These are phyloP conservation scores for Cephonodes hylas DNA, from an alignment of 2,888 invertebrate genomes.

Conservation along the genomic window DNA sequence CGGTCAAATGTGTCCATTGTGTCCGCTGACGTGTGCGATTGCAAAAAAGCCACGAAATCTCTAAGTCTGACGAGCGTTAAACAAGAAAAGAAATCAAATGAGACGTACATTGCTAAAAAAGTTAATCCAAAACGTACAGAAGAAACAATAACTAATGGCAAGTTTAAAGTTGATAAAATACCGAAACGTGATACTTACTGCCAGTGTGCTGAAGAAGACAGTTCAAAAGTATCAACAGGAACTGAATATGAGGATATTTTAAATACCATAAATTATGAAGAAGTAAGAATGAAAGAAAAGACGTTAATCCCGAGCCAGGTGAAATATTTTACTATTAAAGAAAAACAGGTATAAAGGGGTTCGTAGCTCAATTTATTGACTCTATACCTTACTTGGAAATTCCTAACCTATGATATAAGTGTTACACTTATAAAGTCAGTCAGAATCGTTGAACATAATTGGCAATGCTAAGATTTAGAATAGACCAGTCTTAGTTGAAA, in stretches of 20 bases:
- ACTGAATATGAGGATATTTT: slow-evolving; percentile 20
- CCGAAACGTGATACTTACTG: not conserved
- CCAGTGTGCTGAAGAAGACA: slow-evolving; percentile 19
- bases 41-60: slow-evolving; percentile 30
- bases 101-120: slow-evolving; percentile 16
- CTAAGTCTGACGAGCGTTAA: slow-evolving; percentile 34
- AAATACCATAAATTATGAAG: not conserved
- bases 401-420: too few relatives aligned
- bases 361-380: not conserved
- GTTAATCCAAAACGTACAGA: not conserved
- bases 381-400: too few relatives aligned
- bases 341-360: not conserved
- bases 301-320: not conserved
- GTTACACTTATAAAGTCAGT: too few relatives aligned
- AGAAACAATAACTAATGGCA: not conserved
- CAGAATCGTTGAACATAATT: too few relatives aligned
- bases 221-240: slow-evolving; percentile 15
- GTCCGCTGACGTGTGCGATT: slow-evolving; percentile 22
- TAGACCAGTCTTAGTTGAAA: too few relatives aligned
- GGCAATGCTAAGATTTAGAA: too few relatives aligned
- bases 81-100: slow-evolving; percentile 24
- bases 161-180: not conserved
- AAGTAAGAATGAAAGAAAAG: slow-evolving; percentile 11
- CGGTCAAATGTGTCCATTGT: slow-evolving; percentile 26
- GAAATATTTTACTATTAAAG: not conserved